These are phyloP conservation scores for Glareola pratincola DNA, from an alignment of 2,113 vertebrate genomes.

Conservation along the genomic window DNA sequence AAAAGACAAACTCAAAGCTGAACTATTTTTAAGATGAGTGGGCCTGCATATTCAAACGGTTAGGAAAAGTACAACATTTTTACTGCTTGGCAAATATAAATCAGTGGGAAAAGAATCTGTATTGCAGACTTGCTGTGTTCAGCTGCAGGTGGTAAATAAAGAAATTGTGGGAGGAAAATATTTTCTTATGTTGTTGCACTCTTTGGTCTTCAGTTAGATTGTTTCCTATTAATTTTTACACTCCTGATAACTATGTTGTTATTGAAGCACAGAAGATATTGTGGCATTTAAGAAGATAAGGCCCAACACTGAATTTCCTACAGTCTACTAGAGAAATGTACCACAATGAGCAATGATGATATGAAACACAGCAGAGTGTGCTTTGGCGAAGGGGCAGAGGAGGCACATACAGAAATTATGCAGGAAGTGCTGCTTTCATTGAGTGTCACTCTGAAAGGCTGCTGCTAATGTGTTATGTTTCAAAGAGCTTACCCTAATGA, in stretches of 20 bases:
- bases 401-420: neutral
- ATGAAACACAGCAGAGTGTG: neutral
- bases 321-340: neutral
- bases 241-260: neutral
- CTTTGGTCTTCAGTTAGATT: neutral
- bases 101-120: neutral
- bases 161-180: neutral
- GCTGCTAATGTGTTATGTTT: neutral
- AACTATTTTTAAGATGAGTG: conserved; percentile 45
- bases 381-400: neutral
- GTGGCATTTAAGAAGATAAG: neutral
- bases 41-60: conserved; percentile 4
- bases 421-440: neutral
- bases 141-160: neutral
- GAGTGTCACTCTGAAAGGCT: neutral
- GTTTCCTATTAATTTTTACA: neutral
- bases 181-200: neutral
- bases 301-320: neutral
- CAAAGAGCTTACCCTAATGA: neutral
- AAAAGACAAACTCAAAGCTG: conserved; percentile 17
- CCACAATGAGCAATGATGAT: neutral
- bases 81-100: neutral
- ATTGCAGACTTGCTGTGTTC: neutral
- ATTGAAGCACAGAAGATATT: neutral
- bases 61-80: neutral